A percentile compares a stretch with the other conserved stretches of the same genome.
phyloP scores from a whole-genome alignment of 2,113 vertebrate species.

The Tragulus kanchil region DNA sequence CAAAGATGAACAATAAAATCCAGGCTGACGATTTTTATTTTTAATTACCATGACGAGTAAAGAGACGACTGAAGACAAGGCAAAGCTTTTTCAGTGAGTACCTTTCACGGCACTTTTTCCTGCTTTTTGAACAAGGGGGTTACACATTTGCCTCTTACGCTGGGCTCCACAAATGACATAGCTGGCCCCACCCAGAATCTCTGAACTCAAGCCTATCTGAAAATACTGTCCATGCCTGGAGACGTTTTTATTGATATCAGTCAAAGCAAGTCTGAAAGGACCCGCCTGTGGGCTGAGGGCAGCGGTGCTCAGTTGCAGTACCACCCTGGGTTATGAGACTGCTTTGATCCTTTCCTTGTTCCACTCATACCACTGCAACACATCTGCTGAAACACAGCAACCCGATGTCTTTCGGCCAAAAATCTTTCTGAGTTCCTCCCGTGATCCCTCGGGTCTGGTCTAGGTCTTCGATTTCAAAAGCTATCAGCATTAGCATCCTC shows the following conservation, averaged over 20 bases:
- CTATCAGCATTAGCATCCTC: neutral
- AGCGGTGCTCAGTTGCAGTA: neutral
- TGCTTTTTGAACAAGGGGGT: neutral
- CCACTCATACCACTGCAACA: neutral
- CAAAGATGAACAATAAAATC: conserved; percentile 1
- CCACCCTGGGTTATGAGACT: neutral
- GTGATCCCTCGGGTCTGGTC: neutral
- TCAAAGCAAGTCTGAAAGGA: neutral
- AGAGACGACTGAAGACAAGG: neutral
- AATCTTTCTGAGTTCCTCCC: neutral
- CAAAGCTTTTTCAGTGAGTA: neutral
- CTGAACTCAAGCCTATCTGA: neutral
- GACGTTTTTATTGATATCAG: neutral
- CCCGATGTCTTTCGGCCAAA: neutral
- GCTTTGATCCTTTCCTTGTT: neutral
- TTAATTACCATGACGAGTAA: neutral
- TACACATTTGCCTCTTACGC: neutral
- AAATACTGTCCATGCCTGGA: neutral
- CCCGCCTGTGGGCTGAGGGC: neutral
- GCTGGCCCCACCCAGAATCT: neutral
- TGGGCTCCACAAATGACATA: neutral
- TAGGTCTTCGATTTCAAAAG: neutral
- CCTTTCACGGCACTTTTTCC: neutral
- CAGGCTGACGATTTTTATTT: neutral
- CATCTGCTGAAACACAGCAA: neutral